Percentiles rank a stretch among this genome's conserved stretches.
phyloP scores from a whole-genome alignment of 2,797 vertebrate genomes.

The Apogon hyalosoma region DNA sequence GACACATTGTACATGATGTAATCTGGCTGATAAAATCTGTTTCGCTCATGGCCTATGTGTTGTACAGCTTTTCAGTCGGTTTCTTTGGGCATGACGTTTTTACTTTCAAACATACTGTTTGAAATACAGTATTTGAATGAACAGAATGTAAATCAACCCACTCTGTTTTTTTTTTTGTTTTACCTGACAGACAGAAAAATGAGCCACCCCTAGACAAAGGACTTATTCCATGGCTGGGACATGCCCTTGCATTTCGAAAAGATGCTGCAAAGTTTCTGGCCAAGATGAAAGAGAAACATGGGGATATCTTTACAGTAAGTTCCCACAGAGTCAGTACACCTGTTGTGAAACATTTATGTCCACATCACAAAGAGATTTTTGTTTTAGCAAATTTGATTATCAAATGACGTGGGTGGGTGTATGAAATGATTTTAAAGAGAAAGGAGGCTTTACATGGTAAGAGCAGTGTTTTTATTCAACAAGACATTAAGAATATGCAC shows the following conservation, averaged over 20 bases:
- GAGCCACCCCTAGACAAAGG: slow-evolving; percentile 92
- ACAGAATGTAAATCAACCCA: slow-evolving; percentile 6
- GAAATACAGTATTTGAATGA: slow-evolving; percentile 18
- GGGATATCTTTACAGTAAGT: slow-evolving; percentile 92
- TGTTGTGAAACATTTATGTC: not conserved
- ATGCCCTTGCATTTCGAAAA: slow-evolving; percentile 88
- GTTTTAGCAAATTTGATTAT: not conserved
- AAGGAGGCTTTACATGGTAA: no score
- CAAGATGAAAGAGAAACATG: slow-evolving; percentile 90
- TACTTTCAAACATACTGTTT: slow-evolving; percentile 46
- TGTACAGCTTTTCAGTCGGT: not conserved
- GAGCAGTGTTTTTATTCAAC: no score
- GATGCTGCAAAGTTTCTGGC: slow-evolving; percentile 87
- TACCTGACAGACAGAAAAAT: slow-evolving; percentile 76
- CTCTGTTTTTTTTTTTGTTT: not conserved
- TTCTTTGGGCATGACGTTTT: not conserved
- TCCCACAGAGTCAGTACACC: not conserved
- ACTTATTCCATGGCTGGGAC: slow-evolving; percentile 88
- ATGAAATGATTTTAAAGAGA: no score
- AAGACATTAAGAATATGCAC: no score
- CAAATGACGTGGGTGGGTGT: not conserved
- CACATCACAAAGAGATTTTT: not conserved
- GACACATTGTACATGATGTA: no score
- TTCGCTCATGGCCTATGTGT: no score
- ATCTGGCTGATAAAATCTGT: no score